Evolutionary conservation across 2,888 invertebrate genomes (phyloP).

Genomic region (Acrobasis suavella): DNA sequence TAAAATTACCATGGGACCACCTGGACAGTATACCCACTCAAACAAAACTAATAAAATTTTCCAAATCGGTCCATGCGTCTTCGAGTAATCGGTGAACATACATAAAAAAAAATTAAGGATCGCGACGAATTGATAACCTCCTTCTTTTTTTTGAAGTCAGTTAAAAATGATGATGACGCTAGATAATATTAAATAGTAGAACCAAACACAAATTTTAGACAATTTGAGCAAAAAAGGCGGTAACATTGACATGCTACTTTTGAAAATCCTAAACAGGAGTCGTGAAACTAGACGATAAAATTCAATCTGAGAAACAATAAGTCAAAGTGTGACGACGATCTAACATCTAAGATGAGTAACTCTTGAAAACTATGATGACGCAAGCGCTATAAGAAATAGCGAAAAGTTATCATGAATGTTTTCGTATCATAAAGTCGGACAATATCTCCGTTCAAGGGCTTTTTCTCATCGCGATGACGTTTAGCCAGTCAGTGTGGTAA

Average conservation of each 20-base stretch:
- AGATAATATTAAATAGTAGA: no score
- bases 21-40: no score
- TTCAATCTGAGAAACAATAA: neutral
- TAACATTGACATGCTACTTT: neutral
- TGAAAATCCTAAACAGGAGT: neutral
- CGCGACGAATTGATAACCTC: no score
- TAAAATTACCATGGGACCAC: no score
- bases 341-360: neutral
- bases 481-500: constrained; percentile 9
- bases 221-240: no score
- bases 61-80: no score
- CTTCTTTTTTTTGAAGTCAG: no score
- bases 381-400: neutral
- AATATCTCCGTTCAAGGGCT: constrained; percentile 21
- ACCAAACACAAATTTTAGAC: no score
- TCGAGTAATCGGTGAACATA: no score
- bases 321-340: neutral
- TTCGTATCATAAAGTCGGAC: constrained; percentile 16
- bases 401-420: constrained; percentile 5
- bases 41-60: no score
- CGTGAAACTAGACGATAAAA: neutral
- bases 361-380: neutral
- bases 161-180: no score
- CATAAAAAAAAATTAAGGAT: no score
- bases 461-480: constrained; percentile 25